Evolutionary conservation across 2,797 vertebrate genomes (phyloP), one percentile per base, ranked within the genome.

Genomic region (Tapirus indicus): DNA sequence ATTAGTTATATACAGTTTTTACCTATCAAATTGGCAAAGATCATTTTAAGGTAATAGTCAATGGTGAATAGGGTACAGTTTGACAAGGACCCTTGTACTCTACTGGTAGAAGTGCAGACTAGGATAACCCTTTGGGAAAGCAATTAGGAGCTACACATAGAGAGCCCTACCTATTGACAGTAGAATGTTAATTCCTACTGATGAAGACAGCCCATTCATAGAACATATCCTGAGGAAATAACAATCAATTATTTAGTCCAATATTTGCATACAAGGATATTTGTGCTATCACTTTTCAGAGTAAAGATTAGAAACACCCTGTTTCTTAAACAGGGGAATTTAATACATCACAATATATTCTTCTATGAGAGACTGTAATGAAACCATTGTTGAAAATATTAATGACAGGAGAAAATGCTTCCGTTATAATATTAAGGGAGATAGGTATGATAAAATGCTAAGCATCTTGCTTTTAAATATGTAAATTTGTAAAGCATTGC

Each of bases 231-330:
- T 58, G 8, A 18, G 35, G n/a, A 92, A 95, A 92, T 86, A 96
- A 91, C 93, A 79, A 84, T 88, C n/a, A 95, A 60, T 82, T 71
- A 77, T 68, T 93, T 91, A 84, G 32, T 80, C 35, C 14, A 88
- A 54, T 93, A 85, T 88, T 97, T 94, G 12, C 58, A 95, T 21
- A 10, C 6, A 80, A 91, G 16, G n/a, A 5, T 88, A 82, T 82
- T 88, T 88, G 82, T 77, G 27, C 49, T 74, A 92, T 23, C 2
- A 21, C 88, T 94, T 94, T 94, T 80, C n/a, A 77, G 7, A 94
- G 20, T 87, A 82, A 97, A 96, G 16, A 44, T 14, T 71, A 1
- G 23, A 49, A 97, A 71, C 6, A 62, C 3, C 7, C 13, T 95
- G 6, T 66, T 92, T 91, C 25, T 94, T 97, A 95, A 89, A 85